Evolutionary conservation across 2,113 vertebrate genomes (phyloP).

Genomic region (Cichladusa arquata): DNA sequence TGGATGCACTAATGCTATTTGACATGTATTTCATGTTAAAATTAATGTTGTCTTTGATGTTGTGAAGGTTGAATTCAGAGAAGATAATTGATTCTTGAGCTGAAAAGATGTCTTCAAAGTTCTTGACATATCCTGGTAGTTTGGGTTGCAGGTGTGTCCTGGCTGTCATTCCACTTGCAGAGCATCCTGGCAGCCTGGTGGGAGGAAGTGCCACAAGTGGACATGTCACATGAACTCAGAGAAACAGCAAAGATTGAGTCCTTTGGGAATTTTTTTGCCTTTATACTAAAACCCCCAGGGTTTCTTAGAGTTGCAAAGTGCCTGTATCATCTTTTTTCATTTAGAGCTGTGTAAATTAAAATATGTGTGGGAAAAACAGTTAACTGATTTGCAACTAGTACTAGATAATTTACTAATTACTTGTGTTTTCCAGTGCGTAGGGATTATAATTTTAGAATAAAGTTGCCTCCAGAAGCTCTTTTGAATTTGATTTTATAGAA

Average conservation of each 20-base stretch:
- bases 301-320: not conserved
- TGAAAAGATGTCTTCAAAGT: not conserved
- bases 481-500: not conserved
- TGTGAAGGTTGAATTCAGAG: conserved; percentile 9
- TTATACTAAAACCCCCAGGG: not conserved
- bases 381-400: not conserved
- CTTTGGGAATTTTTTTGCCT: not conserved
- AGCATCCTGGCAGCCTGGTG: not conserved
- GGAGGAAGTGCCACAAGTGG: not conserved
- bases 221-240: not conserved
- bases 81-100: not conserved
- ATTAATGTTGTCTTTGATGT: conserved; percentile 16
- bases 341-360: not conserved
- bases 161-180: not conserved
- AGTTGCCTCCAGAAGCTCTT: not conserved
- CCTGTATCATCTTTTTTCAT: not conserved
- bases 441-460: not conserved
- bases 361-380: not conserved
- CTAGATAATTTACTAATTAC: not conserved
- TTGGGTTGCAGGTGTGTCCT: not conserved
- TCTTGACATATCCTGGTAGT: not conserved
- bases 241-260: not conserved
- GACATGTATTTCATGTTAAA: conserved; percentile 17
- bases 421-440: not conserved
- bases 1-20: conserved; percentile 8